A percentile compares a stretch with the other conserved stretches of the same genome.
These are phyloP conservation scores for Epizoanthus scotinus DNA, from an alignment of 92 coral and sea anemone species.

Conservation along the genomic window DNA sequence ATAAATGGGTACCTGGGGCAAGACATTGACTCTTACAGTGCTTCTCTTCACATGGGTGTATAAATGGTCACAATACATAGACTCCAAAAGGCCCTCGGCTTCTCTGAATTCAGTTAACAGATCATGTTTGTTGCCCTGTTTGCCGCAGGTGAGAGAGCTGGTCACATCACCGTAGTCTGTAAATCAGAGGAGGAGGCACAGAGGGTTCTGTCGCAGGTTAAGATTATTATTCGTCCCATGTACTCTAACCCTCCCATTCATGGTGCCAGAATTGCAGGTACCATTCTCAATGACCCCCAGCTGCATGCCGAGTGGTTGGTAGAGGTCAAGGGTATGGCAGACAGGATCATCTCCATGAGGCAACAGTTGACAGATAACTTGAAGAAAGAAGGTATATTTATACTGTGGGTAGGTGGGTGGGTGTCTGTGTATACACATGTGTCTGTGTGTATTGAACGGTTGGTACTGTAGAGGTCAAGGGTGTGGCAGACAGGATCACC, in stretches of 20 bases:
- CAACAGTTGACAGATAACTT: constrained; percentile 80
- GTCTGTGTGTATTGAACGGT: constrained; percentile 57
- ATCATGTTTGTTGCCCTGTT: not conserved
- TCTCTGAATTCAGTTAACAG: not conserved
- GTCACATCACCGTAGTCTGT: constrained; percentile 78
- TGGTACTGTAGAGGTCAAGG: constrained; percentile 75
- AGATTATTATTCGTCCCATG: constrained; percentile 95
- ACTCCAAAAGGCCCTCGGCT: too few species aligned
- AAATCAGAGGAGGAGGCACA: constrained; percentile 88
- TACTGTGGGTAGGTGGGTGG: not conserved
- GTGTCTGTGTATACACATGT: too few species aligned
- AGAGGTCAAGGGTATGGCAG: constrained; percentile 98
- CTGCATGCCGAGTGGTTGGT: constrained; percentile 86
- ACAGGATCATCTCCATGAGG: constrained; percentile 94
- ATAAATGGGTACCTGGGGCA: too few species aligned
- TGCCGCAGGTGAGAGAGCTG: constrained; percentile 87
- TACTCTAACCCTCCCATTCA: constrained; percentile 97
- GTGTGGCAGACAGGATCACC: constrained; percentile 97
- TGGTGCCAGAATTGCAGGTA: constrained; percentile 86
- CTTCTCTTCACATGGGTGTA: too few species aligned
- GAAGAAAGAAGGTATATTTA: constrained; percentile 37
- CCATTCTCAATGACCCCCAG: constrained; percentile 76
- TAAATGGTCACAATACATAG: too few species aligned
- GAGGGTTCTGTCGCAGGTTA: constrained; percentile 90
- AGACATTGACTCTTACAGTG: too few species aligned